Conservation (phyloP, 2,888 invertebrate species). For the Monochamus alternatus region DNA sequence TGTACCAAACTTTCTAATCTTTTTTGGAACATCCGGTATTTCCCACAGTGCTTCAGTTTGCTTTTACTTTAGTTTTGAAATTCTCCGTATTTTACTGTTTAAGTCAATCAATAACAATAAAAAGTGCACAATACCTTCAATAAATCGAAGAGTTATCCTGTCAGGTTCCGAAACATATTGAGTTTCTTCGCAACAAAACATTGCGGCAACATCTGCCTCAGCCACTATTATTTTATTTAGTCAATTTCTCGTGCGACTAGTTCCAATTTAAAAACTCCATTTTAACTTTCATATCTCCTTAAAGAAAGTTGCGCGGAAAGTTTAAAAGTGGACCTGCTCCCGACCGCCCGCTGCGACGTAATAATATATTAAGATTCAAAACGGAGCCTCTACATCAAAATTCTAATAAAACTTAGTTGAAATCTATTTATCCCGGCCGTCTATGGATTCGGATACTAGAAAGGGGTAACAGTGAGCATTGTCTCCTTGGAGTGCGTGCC, state of each 20-base stretch:
- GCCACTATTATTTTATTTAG: slow-evolving; percentile 16
- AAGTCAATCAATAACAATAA: too few species aligned
- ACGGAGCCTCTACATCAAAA: slow-evolving; percentile 36
- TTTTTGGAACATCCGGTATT: too few species aligned
- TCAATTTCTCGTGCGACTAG: slow-evolving; percentile 20
- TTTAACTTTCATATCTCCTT: slow-evolving; percentile 31
- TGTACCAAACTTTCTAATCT: too few species aligned
- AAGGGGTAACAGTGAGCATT: slow-evolving; percentile 38
- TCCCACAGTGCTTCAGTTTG: too few species aligned
- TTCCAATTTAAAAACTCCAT: slow-evolving; percentile 32
- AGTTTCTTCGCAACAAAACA: background rate
- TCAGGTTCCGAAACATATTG: too few species aligned
- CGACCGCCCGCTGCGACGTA: slow-evolving; percentile 13
- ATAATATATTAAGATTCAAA: slow-evolving; percentile 37
- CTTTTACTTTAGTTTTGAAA: too few species aligned
- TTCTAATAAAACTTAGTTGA: slow-evolving; percentile 41
- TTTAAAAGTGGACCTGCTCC: slow-evolving; percentile 32
- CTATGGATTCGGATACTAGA: slow-evolving; percentile 33
- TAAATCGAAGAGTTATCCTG: too few species aligned
- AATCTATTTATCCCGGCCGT: slow-evolving; percentile 41
- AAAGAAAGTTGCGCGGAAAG: slow-evolving; percentile 16
- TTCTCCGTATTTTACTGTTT: too few species aligned
- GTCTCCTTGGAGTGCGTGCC: slow-evolving; percentile 34
- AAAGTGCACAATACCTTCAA: too few species aligned
- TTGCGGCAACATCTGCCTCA: slow-evolving; percentile 4